Evolutionary conservation across 2,888 invertebrate species (phyloP).

Genomic region (Thelaira solivaga): DNA sequence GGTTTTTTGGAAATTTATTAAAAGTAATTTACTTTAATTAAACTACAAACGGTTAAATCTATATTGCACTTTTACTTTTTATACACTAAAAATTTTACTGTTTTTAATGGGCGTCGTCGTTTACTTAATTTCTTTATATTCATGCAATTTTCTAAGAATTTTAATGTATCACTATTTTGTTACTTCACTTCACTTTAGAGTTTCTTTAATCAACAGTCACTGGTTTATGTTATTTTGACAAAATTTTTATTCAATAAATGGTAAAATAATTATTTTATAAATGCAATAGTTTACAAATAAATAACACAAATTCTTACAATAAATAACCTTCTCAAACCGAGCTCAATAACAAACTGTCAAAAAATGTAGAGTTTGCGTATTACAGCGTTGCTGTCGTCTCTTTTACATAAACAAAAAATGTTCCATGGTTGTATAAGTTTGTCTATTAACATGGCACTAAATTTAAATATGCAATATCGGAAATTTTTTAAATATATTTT

Average conservation of each 20-base stretch:
- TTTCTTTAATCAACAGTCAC: too few relatives aligned
- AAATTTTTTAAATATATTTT: too few relatives aligned
- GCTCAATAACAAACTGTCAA: slow-evolving; percentile 64
- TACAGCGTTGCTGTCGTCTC: slow-evolving; percentile 32
- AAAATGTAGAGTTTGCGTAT: slow-evolving; percentile 54
- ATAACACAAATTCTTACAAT: too few relatives aligned
- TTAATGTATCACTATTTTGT: too few relatives aligned
- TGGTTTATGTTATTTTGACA: too few relatives aligned
- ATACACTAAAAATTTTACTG: background rate
- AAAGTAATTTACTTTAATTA: background rate
- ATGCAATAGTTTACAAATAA: background rate
- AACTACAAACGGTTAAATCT: background rate
- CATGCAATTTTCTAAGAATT: background rate
- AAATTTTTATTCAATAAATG: slow-evolving; percentile 21
- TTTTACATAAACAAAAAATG: background rate
- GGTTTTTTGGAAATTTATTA: background rate
- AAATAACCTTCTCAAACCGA: slow-evolving; percentile 62
- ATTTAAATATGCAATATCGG: too few relatives aligned
- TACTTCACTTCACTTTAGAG: too few relatives aligned
- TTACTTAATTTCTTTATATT: slow-evolving; percentile 1
- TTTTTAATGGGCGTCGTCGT: slow-evolving; percentile 52
- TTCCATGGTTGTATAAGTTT: slow-evolving; percentile 19
- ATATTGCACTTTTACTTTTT: slow-evolving; percentile 36
- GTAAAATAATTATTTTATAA: slow-evolving; percentile 5
- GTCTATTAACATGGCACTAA: too few relatives aligned